A percentile compares a stretch with the other conserved stretches of the same genome.
phyloP scores from a whole-genome alignment of 2,797 vertebrate genomes.

The Myoxocephalus aenaeus region DNA sequence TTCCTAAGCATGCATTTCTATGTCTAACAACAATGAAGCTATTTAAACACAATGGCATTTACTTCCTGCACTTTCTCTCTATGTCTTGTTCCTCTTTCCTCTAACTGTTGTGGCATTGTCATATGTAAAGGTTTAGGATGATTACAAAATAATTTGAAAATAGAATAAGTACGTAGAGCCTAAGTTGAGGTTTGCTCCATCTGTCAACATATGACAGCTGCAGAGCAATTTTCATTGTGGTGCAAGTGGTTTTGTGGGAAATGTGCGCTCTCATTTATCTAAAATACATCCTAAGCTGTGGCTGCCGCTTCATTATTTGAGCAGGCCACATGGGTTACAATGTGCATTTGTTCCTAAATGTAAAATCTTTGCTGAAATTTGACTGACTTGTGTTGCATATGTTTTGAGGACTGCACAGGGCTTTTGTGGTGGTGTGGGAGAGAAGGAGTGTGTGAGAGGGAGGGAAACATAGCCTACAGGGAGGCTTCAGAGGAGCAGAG shows the following conservation, averaged over 20 bases:
- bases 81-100: constrained; percentile 48
- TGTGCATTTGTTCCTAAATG: constrained; percentile 78
- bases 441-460: constrained; percentile 5
- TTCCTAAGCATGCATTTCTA: constrained; percentile 2
- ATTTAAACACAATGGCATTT: constrained; percentile 45
- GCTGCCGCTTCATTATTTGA: constrained; percentile 80
- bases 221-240: constrained; percentile 84
- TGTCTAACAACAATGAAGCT: constrained; percentile 6
- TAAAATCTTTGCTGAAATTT: constrained; percentile 73
- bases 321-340: constrained; percentile 74
- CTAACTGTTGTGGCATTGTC: constrained; percentile 76
- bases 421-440: constrained; percentile 54
- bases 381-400: constrained; percentile 68
- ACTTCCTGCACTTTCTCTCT: constrained; percentile 41
- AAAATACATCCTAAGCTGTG: constrained; percentile 81
- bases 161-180: constrained; percentile 79
- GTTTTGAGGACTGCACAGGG: constrained; percentile 59
- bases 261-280: constrained; percentile 82
- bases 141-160: constrained; percentile 87
- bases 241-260: constrained; percentile 84
- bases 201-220: constrained; percentile 85
- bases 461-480: constrained; percentile 15
- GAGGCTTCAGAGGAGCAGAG: constrained; percentile 19
- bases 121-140: constrained; percentile 79
- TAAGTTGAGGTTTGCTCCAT: constrained; percentile 82